Percentiles rank a stretch among this genome's conserved stretches.
Evolutionary conservation across 2,113 vertebrate genomes (phyloP).

Genomic region (Furnarius figulus): DNA sequence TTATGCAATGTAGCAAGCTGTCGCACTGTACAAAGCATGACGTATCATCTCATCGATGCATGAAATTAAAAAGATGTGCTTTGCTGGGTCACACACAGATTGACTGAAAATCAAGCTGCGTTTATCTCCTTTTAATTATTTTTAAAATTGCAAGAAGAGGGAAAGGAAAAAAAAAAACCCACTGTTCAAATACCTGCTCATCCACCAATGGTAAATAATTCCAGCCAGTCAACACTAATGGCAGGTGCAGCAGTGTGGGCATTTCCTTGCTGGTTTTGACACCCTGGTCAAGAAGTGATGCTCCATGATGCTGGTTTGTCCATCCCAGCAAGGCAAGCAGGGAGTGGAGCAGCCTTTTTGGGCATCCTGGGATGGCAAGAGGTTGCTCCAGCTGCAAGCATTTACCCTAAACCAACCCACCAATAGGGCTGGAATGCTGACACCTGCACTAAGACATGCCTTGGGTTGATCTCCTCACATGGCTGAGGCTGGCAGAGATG

Average conservation of each 20-base stretch:
- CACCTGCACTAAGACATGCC: not conserved
- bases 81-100: constrained; percentile 77
- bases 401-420: not conserved
- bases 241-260: not conserved
- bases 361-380: not conserved
- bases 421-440: too few species aligned
- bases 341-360: not conserved
- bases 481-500: not conserved
- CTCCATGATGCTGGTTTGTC: not conserved
- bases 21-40: constrained; percentile 68
- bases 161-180: not conserved
- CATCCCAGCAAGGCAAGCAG: not conserved
- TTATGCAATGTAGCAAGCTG: constrained; percentile 78
- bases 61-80: constrained; percentile 82
- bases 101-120: constrained; percentile 65
- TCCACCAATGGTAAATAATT: not conserved
- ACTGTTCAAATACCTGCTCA: not conserved
- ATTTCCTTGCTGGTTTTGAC: not conserved
- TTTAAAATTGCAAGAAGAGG: constrained; percentile 10
- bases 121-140: constrained; percentile 73
- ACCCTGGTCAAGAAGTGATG: not conserved
- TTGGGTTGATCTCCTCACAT: not conserved
- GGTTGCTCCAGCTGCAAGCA: not conserved
- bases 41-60: constrained; percentile 69
- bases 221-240: not conserved